Evolutionary conservation across 2,797 vertebrate species (phyloP).

Genomic region (Gastrophryne carolinensis): DNA sequence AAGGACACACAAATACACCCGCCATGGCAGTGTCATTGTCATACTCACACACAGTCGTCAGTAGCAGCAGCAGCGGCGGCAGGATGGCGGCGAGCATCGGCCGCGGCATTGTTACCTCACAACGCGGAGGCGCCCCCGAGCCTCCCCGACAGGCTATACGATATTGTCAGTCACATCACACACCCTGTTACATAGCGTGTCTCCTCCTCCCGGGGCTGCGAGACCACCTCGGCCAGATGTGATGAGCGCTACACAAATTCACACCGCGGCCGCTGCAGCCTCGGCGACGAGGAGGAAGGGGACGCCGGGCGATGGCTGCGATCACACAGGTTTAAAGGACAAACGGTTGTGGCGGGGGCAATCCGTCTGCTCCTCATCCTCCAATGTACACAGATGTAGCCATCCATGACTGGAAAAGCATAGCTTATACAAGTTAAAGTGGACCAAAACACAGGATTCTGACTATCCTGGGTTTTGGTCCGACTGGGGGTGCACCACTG

Average conservation of each 20-base stretch:
- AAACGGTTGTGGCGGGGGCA: neutral
- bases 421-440: too few relatives aligned
- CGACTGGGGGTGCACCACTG: too few relatives aligned
- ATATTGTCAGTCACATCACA: conserved; percentile 33
- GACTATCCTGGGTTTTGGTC: too few relatives aligned
- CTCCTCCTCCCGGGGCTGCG: conserved; percentile 10
- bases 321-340: neutral
- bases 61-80: neutral
- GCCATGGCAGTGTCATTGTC: neutral
- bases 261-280: neutral
- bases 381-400: too few relatives aligned
- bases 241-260: neutral
- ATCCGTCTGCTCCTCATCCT: too few relatives aligned
- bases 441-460: too few relatives aligned
- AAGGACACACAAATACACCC: neutral
- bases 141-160: conserved; percentile 1
- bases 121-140: neutral
- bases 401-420: too few relatives aligned
- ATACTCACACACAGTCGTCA: conserved; percentile 38
- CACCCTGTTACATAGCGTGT: neutral
- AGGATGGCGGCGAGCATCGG: conserved; percentile 13
- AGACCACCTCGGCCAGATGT: neutral
- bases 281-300: neutral
- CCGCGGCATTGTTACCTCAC: conserved; percentile 10
- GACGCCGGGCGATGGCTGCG: neutral